These are phyloP conservation scores for Myotis planiceps DNA, from an alignment of 2,797 vertebrate genomes.

Conservation along the genomic window DNA sequence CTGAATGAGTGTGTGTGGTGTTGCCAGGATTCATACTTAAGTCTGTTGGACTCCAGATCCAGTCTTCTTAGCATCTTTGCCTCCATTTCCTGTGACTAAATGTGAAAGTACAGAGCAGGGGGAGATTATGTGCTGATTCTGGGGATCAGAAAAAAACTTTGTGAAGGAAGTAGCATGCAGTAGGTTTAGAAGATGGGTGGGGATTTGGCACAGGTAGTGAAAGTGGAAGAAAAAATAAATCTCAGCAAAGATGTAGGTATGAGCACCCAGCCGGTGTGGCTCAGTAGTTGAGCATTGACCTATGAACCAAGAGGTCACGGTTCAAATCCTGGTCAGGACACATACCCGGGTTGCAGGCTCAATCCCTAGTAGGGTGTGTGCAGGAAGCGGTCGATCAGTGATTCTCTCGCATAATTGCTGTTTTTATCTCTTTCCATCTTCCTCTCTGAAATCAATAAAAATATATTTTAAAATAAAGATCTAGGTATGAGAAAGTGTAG, in stretches of 20 bases:
- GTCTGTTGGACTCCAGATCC: neutral
- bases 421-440: too few relatives aligned
- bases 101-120: neutral
- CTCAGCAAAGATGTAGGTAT: neutral
- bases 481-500: neutral
- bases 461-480: neutral
- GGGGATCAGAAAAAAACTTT: constrained; percentile 24
- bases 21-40: neutral
- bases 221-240: constrained; percentile 10
- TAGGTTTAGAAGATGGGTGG: neutral
- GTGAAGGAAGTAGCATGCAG: neutral
- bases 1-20: neutral
- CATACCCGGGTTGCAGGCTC: too few relatives aligned
- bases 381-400: too few relatives aligned
- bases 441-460: too few relatives aligned
- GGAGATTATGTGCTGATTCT: neutral
- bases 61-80: constrained; percentile 8
- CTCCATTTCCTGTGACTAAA: constrained; percentile 1
- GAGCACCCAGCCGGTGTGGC: too few relatives aligned
- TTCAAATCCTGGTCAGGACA: too few relatives aligned
- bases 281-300: too few relatives aligned
- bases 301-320: too few relatives aligned
- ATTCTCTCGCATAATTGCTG: too few relatives aligned
- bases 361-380: too few relatives aligned
- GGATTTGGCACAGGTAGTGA: neutral